Evolutionary conservation across 2,888 invertebrate genomes (phyloP).

Genomic region (Cylindroiulus punctatus): DNA sequence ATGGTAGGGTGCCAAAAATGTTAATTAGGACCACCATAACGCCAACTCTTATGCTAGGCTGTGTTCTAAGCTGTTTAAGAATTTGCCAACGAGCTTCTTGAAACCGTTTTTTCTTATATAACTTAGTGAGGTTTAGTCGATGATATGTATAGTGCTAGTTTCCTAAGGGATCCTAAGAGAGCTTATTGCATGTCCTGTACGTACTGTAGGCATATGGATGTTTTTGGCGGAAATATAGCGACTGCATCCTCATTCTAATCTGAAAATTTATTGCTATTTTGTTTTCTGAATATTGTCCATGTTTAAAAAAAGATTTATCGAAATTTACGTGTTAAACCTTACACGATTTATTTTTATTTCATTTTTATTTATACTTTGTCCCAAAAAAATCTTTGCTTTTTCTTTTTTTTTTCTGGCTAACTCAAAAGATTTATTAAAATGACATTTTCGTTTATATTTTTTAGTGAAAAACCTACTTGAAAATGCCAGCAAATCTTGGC

Average conservation of each 20-base stretch:
- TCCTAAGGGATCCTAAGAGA: not conserved
- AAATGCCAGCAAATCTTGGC: not conserved
- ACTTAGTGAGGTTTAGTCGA: not conserved
- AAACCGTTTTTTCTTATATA: not conserved
- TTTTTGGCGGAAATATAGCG: not conserved
- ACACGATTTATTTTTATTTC: conserved; percentile 17
- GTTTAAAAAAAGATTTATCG: not conserved
- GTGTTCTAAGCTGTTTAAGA: not conserved
- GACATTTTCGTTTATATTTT: not conserved
- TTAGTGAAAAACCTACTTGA: not conserved
- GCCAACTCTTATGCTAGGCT: not conserved
- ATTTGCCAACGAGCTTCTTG: not conserved
- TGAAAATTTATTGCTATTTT: not conserved
- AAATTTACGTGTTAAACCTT: not conserved
- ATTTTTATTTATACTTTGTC: conserved; percentile 4
- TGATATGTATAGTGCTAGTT: not conserved
- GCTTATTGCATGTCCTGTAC: not conserved
- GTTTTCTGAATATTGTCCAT: not conserved
- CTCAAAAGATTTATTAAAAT: not conserved
- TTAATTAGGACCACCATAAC: conserved; percentile 39
- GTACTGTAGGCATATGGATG: not conserved
- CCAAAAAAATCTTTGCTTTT: not conserved
- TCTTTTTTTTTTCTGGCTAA: not conserved
- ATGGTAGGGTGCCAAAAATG: conserved; percentile 19
- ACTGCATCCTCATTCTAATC: conserved; percentile 5